phyloP scores from a whole-genome alignment of 2,113 vertebrate genomes.

The Lepus americanus region DNA sequence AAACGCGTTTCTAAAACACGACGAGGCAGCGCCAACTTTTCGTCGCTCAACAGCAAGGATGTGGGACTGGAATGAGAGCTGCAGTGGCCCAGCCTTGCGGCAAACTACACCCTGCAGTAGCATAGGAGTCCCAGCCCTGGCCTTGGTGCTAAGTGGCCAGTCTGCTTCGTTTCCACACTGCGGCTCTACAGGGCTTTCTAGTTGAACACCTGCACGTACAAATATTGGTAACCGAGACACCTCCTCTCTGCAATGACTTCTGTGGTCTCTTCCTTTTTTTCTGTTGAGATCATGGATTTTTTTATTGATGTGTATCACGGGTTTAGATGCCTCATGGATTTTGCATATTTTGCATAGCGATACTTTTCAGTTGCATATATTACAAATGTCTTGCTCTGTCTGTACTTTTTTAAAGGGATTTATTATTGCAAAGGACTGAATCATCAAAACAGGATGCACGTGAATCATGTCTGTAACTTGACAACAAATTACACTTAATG shows the following conservation, averaged over 20 bases:
- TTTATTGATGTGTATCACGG: not conserved
- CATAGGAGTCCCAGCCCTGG: not conserved
- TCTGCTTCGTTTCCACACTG: not conserved
- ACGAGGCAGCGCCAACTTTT: not conserved
- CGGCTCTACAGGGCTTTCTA: not conserved
- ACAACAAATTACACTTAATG: not conserved
- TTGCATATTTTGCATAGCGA: not conserved
- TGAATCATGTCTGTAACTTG: not conserved
- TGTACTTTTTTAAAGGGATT: not conserved
- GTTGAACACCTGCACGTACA: not conserved
- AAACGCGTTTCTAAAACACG: slow-evolving; percentile 22
- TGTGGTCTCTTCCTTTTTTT: not conserved
- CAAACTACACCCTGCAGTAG: not conserved
- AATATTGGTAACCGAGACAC: not conserved
- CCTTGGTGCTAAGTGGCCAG: not conserved
- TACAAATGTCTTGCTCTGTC: not conserved
- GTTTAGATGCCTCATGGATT: not conserved
- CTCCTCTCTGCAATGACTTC: not conserved
- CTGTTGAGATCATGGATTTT: not conserved
- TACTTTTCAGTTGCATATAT: not conserved
- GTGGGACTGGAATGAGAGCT: no score
- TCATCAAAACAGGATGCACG: not conserved
- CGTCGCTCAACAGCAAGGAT: no score
- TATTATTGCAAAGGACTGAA: not conserved
- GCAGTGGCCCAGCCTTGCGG: not conserved